Conservation (phyloP, 2,113 vertebrate species). For the Crotalus helleri region DNA sequence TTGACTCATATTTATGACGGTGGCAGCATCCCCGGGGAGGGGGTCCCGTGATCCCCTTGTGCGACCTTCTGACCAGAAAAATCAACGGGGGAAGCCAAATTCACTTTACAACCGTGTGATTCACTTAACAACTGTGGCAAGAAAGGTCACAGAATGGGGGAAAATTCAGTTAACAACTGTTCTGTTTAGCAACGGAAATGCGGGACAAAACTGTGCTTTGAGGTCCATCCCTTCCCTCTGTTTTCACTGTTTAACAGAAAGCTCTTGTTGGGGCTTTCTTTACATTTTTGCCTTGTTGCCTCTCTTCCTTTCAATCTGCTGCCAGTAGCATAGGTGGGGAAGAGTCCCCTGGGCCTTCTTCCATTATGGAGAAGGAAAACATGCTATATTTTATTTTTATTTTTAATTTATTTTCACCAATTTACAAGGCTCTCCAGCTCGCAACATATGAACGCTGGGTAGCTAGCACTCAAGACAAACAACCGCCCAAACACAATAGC, state of each 20-base stretch:
- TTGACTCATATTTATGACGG: neutral
- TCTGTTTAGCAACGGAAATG: neutral
- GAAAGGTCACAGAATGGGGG: neutral
- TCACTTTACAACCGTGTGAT: neutral
- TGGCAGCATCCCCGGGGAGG: neutral
- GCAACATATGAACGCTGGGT: neutral
- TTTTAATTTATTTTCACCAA: neutral
- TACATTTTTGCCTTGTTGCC: slow-evolving; percentile 55
- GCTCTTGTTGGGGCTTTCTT: slow-evolving; percentile 34
- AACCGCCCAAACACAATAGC: neutral
- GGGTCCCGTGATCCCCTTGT: neutral
- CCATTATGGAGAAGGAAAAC: slow-evolving; percentile 50
- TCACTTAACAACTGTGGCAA: neutral
- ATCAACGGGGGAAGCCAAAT: neutral
- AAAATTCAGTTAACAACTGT: neutral
- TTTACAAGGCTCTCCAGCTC: neutral
- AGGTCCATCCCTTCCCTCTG: neutral
- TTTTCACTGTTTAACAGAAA: slow-evolving; percentile 20
- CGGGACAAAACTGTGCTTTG: neutral
- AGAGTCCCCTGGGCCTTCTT: slow-evolving; percentile 44
- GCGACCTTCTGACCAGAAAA: neutral
- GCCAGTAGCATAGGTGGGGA: slow-evolving; percentile 69
- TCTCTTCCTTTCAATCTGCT: slow-evolving; percentile 64
- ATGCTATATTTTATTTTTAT: neutral
- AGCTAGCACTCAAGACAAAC: neutral